Conservation (phyloP, 2,888 invertebrate species). For the Drosophila peninsularis region DNA sequence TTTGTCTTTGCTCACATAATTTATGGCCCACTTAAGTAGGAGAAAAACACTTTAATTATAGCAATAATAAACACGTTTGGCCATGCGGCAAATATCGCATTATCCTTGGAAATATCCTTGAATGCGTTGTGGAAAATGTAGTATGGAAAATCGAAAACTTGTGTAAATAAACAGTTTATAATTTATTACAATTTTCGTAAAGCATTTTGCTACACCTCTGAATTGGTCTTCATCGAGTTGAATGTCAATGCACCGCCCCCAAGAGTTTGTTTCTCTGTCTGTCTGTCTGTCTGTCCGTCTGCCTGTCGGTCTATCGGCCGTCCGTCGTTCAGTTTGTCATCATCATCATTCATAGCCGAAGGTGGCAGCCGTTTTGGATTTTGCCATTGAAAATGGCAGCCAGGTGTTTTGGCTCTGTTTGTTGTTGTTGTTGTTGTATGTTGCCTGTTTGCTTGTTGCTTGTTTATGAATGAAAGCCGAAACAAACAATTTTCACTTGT, state of each 20-base stretch:
- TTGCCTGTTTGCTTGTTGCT: slow-evolving; percentile 7
- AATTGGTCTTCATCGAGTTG: slow-evolving; percentile 48
- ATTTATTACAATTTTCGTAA: slow-evolving; percentile 65
- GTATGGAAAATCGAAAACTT: slow-evolving; percentile 13
- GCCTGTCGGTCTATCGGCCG: slow-evolving; percentile 3
- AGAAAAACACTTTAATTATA: slow-evolving; percentile 34
- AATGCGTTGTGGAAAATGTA: slow-evolving; percentile 13
- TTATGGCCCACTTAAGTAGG: slow-evolving; percentile 32
- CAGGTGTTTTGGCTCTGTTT: slow-evolving; percentile 60
- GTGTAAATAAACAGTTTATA: slow-evolving; percentile 47
- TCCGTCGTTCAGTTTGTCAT: slow-evolving; percentile 28
- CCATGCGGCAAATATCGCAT: slow-evolving; percentile 25
- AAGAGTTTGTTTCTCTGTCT: slow-evolving; percentile 15
- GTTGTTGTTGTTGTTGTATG: slow-evolving; percentile 3
- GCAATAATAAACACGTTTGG: slow-evolving; percentile 10
- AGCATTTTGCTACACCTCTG: slow-evolving; percentile 28
- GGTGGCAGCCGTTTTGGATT: slow-evolving; percentile 52
- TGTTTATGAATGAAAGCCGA: slow-evolving; percentile 51
- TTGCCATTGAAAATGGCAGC: slow-evolving; percentile 70
- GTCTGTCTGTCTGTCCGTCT: background rate
- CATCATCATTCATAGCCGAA: slow-evolving; percentile 44
- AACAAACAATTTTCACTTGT: slow-evolving; percentile 42
- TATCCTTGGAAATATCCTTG: slow-evolving; percentile 71
- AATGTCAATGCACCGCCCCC: slow-evolving; percentile 65
- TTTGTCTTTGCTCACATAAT: slow-evolving; percentile 11